Conservation (phyloP, 2,113 vertebrate genomes). For the Columbina picui region DNA sequence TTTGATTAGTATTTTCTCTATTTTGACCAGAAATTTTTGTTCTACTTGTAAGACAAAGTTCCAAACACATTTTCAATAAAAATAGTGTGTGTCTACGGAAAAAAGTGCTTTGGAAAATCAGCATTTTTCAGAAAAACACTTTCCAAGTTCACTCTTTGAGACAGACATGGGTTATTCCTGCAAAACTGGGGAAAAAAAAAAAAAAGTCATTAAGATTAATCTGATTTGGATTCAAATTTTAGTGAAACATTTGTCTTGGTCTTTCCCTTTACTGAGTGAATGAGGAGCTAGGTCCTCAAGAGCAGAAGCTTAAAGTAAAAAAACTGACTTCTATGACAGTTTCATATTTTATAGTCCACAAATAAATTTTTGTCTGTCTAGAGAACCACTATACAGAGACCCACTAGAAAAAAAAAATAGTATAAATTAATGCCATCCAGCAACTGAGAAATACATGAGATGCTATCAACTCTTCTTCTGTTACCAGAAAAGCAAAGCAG, state of each 20-base stretch:
- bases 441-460: neutral
- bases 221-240: neutral
- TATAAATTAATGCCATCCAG: slow-evolving; percentile 10
- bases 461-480: neutral
- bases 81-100: neutral
- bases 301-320: neutral
- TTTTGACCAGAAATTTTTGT: neutral
- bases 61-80: neutral
- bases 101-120: neutral
- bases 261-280: neutral
- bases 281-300: neutral
- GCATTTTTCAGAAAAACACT: neutral
- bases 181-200: neutral
- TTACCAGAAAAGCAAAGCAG: neutral
- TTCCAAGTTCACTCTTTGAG: neutral
- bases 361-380: neutral
- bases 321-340: neutral
- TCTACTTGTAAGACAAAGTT: neutral
- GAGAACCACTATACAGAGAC: neutral
- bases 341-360: neutral
- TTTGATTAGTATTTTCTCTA: neutral
- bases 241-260: neutral
- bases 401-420: neutral
- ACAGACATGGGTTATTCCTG: neutral
- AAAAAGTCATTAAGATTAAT: neutral